Evolutionary conservation across 2,888 invertebrate species (phyloP), one percentile per base, ranked within the genome.

Genomic region (Capitulum mitella): DNA sequence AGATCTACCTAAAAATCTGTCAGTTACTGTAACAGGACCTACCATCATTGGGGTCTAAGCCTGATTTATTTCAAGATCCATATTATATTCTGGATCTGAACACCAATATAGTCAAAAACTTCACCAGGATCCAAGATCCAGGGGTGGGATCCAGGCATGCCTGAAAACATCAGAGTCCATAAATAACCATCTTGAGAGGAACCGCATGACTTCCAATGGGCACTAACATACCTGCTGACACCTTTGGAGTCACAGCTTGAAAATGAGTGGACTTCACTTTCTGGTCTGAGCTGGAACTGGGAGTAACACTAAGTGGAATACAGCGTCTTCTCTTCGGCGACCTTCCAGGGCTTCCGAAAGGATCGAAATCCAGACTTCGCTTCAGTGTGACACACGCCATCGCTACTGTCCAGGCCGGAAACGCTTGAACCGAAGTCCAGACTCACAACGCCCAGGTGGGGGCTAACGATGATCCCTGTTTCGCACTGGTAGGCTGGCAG

Each of bases 311-410:
- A 16, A 76, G 8, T 3, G 76, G 76, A 19, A 48, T 14, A 76
- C 76, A 76, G 1, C 97, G 91, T 87, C 96, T 90, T 85, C 96
- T 89, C 87, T 96, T 97, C 48, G 92, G 91, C 80, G 95, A 94
- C 84, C 93, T 89, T 80, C 88, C 92, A 32, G 87, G 87, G 85
- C 93, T 92, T 87, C 95, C 91, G 82, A 91, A 89, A 82, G 95
- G 93, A 88, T 97, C 97, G 91, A 97, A 97, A 87, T 97, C 97
- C 85, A 95, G 90, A 86, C 93, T 92, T 87, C 97, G 91, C 90
- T 97, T 97, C 83, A 97, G 90, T 85, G 97, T 97, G 88, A 97
- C 97, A 90, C 97, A 97, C 90, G 97, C 97, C 97, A 98, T 98
- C 89, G 90, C 16, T 19, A 40, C 19, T 3, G 43, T 32, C 19